These are phyloP conservation scores for Belgica antarctica DNA, from an alignment of 2,888 invertebrate species.

Conservation along the genomic window DNA sequence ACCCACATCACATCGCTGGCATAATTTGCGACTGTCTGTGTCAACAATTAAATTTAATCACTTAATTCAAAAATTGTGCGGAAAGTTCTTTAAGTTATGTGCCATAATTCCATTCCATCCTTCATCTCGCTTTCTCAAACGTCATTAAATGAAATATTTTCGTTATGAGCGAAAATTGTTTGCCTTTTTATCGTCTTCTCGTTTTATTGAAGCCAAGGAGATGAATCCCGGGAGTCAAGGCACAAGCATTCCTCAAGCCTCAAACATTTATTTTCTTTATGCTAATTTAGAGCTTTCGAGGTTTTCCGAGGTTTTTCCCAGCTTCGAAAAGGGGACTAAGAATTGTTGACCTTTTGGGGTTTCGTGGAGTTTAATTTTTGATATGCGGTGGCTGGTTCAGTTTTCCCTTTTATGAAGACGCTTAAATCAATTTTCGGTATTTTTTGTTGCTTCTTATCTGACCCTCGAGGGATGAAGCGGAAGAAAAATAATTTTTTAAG, in stretches of 20 bases:
- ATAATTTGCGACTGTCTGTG: not conserved
- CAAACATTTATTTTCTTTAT: too few species aligned
- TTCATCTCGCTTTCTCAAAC: not conserved
- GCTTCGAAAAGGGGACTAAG: not conserved
- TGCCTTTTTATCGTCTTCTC: too few species aligned
- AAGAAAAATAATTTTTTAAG: not conserved
- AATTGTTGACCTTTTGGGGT: not conserved
- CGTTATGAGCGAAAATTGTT: not conserved
- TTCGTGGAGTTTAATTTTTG: slow-evolving; percentile 5
- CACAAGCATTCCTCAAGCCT: too few species aligned
- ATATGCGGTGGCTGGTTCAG: not conserved
- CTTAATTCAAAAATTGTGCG: not conserved
- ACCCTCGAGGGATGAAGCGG: too few species aligned
- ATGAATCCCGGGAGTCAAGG: too few species aligned
- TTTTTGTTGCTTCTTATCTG: too few species aligned
- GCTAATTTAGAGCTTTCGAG: too few species aligned
- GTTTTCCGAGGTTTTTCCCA: too few species aligned
- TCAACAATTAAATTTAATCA: slow-evolving; percentile 21
- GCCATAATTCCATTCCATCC: slow-evolving; percentile 5
- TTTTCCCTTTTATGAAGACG: not conserved
- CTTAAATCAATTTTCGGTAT: slow-evolving; percentile 15
- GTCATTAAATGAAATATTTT: not conserved
- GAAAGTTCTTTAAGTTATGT: not conserved
- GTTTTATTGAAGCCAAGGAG: too few species aligned
- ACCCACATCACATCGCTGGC: too few species aligned